Evolutionary conservation across 2,888 invertebrate genomes (phyloP).

Genomic region (Azorinus chamasolen): DNA sequence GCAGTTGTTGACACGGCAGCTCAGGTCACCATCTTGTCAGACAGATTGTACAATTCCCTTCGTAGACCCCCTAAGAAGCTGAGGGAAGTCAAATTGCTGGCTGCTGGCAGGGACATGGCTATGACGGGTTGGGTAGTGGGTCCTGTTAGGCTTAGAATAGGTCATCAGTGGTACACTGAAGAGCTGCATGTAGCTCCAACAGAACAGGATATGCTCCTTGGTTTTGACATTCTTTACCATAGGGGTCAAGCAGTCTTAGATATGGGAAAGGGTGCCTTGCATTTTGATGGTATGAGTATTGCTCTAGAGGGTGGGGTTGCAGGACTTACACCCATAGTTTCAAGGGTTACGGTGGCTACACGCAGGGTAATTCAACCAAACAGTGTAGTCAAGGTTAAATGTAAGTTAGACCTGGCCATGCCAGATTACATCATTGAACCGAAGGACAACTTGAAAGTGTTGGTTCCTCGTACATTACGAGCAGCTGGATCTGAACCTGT

Average conservation of each 20-base stretch:
- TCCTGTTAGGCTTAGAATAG: conserved; percentile 14
- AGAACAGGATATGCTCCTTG: conserved; percentile 39
- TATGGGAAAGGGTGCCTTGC: too few relatives aligned
- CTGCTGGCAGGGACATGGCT: conserved; percentile 46
- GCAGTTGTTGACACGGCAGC: conserved; percentile 53
- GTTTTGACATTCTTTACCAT: conserved; percentile 24
- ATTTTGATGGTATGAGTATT: too few relatives aligned
- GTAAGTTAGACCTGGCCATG: background rate
- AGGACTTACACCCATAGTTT: too few relatives aligned
- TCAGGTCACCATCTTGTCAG: conserved; percentile 55
- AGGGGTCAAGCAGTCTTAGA: too few relatives aligned
- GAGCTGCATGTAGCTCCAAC: conserved; percentile 42
- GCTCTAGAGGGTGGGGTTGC: too few relatives aligned
- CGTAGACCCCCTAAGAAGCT: conserved; percentile 29
- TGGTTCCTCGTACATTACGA: background rate
- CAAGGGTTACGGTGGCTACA: too few relatives aligned
- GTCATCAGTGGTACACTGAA: background rate
- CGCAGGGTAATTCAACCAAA: background rate
- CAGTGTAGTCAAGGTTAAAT: background rate
- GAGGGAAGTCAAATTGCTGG: conserved; percentile 28
- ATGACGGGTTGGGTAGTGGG: conserved; percentile 34
- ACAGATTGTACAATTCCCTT: conserved; percentile 28
- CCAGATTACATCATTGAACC: conserved; percentile 7
- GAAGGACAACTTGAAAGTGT: background rate
- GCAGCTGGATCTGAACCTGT: background rate